A percentile compares a stretch with the other conserved stretches of the same genome.
Conservation (phyloP, 2,113 vertebrate genomes). For the Campylomormyrus tamandua region DNA sequence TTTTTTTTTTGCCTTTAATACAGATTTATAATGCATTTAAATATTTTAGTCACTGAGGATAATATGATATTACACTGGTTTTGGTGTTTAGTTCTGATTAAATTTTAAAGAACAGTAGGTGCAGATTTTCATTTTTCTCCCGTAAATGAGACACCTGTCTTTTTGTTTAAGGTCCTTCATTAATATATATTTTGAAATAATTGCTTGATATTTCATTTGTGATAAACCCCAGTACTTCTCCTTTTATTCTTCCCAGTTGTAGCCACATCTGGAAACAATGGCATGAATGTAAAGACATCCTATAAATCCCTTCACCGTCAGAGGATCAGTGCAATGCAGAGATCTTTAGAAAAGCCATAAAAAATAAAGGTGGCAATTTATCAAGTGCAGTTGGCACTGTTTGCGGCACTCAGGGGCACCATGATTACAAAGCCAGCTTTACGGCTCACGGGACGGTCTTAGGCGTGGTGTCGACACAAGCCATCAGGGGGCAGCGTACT, state of each 20-base stretch:
- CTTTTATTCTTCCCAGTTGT: slow-evolving; percentile 21
- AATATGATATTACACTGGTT: neutral
- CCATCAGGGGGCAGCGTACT: neutral
- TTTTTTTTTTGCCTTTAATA: neutral
- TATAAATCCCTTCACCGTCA: slow-evolving; percentile 57
- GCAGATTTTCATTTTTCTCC: neutral
- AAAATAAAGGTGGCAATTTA: slow-evolving; percentile 52
- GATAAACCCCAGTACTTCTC: slow-evolving; percentile 1
- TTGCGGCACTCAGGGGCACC: slow-evolving; percentile 30
- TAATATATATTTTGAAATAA: neutral
- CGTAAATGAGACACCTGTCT: neutral
- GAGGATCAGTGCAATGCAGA: slow-evolving; percentile 33
- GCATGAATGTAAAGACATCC: slow-evolving; percentile 38
- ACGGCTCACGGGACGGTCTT: neutral
- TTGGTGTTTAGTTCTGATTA: neutral
- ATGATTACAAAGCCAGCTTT: slow-evolving; percentile 27
- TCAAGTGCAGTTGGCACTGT: slow-evolving; percentile 40
- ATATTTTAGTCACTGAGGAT: neutral
- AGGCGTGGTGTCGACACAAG: neutral
- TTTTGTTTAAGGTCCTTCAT: slow-evolving; percentile 10
- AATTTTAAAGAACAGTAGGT: neutral
- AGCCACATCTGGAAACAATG: slow-evolving; percentile 66
- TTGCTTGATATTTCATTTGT: slow-evolving; percentile 5
- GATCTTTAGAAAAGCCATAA: slow-evolving; percentile 59
- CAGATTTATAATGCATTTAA: neutral